These are phyloP conservation scores for Hoplias malabaricus DNA, from an alignment of 2,113 vertebrate species.

Conservation along the genomic window DNA sequence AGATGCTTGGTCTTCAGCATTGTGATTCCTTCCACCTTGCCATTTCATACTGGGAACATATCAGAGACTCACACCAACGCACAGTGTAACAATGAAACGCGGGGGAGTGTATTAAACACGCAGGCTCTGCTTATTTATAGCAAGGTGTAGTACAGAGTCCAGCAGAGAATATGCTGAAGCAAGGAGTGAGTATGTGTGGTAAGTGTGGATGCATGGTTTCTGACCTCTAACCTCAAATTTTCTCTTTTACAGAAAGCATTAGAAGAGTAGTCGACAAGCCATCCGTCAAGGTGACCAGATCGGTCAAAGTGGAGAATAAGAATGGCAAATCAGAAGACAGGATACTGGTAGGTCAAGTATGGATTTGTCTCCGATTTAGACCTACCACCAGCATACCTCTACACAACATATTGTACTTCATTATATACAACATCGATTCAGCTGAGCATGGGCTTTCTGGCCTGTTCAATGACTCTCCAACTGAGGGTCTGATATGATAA, in stretches of 20 bases:
- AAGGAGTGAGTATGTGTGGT: slow-evolving; percentile 40
- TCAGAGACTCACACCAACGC: background rate
- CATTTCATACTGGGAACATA: background rate
- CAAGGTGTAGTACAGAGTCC: slow-evolving; percentile 31
- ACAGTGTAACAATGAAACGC: slow-evolving; percentile 27
- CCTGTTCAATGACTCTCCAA: no score
- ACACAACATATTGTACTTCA: background rate
- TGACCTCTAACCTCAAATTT: slow-evolving; percentile 11
- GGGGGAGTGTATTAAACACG: slow-evolving; percentile 22
- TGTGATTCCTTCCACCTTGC: background rate
- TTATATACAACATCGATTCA: slow-evolving; percentile 7
- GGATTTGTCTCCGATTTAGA: no score
- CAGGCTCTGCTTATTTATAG: background rate
- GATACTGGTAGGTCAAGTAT: slow-evolving; percentile 73
- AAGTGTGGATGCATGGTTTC: background rate
- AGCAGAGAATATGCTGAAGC: background rate
- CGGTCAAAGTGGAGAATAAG: slow-evolving; percentile 73
- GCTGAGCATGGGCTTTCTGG: background rate
- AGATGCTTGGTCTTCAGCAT: background rate
- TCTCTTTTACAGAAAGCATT: slow-evolving; percentile 73
- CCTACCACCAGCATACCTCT: no score
- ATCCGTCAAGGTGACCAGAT: slow-evolving; percentile 72
- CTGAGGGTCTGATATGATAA: no score
- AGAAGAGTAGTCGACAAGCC: slow-evolving; percentile 76
- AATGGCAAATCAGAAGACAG: slow-evolving; percentile 74